Base-by-base conservation (phyloP, 2,113 vertebrate species). In the Neolamprologus ventralis region DNA sequence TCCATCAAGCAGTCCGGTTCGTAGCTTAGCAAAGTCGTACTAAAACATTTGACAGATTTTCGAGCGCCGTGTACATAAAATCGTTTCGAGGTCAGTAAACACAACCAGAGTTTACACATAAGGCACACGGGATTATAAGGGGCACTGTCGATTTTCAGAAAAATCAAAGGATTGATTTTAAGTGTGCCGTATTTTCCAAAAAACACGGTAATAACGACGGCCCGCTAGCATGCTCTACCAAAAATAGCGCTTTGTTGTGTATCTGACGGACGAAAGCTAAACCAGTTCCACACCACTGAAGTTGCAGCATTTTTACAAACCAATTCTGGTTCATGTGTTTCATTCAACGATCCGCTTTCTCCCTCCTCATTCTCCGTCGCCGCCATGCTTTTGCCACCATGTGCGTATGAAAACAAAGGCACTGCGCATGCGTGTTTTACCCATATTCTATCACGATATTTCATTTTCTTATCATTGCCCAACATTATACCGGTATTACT, bases 301-400 rank as follows among this genome's bases (percentile, higher is more conserved):
- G 21, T 0, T 26, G 11, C 21, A 26, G 12, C 21, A 26, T 26
- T 55, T 55, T 55, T 55, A 55, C 54, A 55, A 26, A 26, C 21
- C 54, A 26, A 0, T 55, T 26, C 54, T 5, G 54, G 21, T 26
- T 26, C 54, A 55, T 55, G 4, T 1, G 4, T 55, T 14, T 55
- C 4, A 26, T 5, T 55, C 0, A 14, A 5, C 12, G 0, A 26
- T 26, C 21, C 0, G 0, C 12, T 26, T 57, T 14, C 23, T 0
- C 12, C 0, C 23, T 8, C 1, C 23, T 57, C 54, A 1, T 57
- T 57, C 23, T 57, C 0, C 2, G 3, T 2, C 12, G 7, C 54
- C 1, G 4, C 54, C 53, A 55, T 13, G 53, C 21, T 55, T 23
- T 13, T 23, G 1, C 21, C 11, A 0, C 53, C 54, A 16, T 14